A percentile compares a stretch with the other conserved stretches of the same genome.
Conservation (phyloP, 2,113 vertebrate genomes). For the Saguinus midas region DNA sequence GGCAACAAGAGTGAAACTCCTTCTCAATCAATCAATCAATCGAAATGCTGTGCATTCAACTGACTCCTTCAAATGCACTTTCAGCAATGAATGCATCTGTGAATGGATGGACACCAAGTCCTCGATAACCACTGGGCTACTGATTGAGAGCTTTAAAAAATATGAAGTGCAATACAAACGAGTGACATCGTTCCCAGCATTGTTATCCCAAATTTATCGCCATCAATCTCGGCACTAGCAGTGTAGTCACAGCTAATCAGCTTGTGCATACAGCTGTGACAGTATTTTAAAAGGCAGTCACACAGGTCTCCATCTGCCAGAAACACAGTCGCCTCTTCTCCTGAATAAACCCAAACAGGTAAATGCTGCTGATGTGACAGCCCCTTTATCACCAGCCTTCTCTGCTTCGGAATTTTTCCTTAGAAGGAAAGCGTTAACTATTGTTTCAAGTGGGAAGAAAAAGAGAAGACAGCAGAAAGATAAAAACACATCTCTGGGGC, state of each 20-base stretch:
- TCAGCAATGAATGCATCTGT: neutral
- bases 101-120: neutral
- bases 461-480: neutral
- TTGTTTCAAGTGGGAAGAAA: neutral
- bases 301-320: conserved; percentile 71
- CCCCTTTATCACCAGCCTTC: neutral
- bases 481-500: neutral
- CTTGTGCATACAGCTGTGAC: conserved; percentile 74
- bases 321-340: conserved; percentile 7
- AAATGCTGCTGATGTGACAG: conserved; percentile 50
- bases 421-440: conserved; percentile 30
- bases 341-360: conserved; percentile 72
- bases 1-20: too few relatives aligned
- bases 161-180: neutral
- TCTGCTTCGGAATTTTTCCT: neutral
- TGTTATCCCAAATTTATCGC: conserved; percentile 72
- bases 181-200: conserved; percentile 28
- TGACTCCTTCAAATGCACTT: neutral
- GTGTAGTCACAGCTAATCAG: conserved; percentile 72
- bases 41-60: too few relatives aligned
- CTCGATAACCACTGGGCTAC: neutral
- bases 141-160: conserved; percentile 14
- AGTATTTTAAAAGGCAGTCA: conserved; percentile 72
- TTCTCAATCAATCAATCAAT: too few relatives aligned
- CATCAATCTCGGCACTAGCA: conserved; percentile 40